These are phyloP conservation scores for Potamilus streckersoni DNA, from an alignment of 1,140 invertebrate species.

Conservation along the genomic window DNA sequence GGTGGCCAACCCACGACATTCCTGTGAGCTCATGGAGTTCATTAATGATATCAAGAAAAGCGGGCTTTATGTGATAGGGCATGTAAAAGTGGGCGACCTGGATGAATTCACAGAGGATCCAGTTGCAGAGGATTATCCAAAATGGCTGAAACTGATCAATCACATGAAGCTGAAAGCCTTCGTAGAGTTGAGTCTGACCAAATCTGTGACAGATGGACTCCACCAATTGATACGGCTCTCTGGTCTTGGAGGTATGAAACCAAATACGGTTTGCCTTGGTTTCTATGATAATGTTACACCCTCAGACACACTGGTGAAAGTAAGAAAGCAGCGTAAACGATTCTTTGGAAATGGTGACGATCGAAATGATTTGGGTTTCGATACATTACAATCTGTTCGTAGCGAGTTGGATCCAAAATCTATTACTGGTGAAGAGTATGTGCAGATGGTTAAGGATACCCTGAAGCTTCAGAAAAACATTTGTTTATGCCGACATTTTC, in stretches of 20 bases:
- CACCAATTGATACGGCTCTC: slow-evolving; percentile 92
- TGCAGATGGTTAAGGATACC: slow-evolving; percentile 85
- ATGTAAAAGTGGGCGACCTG: slow-evolving; percentile 78
- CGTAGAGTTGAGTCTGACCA: slow-evolving; percentile 91
- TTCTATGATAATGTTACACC: slow-evolving; percentile 76
- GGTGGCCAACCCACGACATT: slow-evolving; percentile 90
- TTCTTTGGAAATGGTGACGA: slow-evolving; percentile 43
- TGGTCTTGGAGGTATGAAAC: slow-evolving; percentile 98
- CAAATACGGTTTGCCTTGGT: slow-evolving; percentile 89
- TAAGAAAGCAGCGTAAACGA: slow-evolving; percentile 21
- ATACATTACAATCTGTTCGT: slow-evolving; percentile 55
- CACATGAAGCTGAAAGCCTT: slow-evolving; percentile 96
- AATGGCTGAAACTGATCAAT: slow-evolving; percentile 90
- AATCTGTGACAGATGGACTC: slow-evolving; percentile 86
- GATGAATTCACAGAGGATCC: slow-evolving; percentile 52
- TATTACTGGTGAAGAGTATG: slow-evolving; percentile 78
- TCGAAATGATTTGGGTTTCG: slow-evolving; percentile 32
- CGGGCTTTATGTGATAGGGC: slow-evolving; percentile 94
- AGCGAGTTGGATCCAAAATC: slow-evolving; percentile 49
- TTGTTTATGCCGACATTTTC: slow-evolving; percentile 92
- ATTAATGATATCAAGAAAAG: slow-evolving; percentile 99
- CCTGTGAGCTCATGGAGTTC: slow-evolving; percentile 93
- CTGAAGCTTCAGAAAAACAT: slow-evolving; percentile 95
- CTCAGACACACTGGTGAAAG: slow-evolving; percentile 47
- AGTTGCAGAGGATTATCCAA: slow-evolving; percentile 77